Evolutionary conservation across 2,888 invertebrate genomes (phyloP).

Genomic region (Eumacrocentrus americanus): DNA sequence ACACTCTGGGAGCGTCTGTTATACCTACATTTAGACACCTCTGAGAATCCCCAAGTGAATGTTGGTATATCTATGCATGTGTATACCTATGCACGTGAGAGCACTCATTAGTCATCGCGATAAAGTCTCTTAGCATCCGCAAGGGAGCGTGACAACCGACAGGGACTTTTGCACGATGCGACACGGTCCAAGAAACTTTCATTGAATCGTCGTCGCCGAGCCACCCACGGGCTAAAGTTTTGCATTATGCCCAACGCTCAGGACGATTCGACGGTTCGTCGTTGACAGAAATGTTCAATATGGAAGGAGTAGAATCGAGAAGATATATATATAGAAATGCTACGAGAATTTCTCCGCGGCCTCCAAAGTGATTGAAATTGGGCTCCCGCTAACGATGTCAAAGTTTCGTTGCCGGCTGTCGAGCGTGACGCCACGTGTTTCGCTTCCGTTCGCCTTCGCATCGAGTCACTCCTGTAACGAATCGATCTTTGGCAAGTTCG

Average conservation of each 20-base stretch:
- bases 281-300: neutral
- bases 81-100: slow-evolving; percentile 40
- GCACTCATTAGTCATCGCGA: slow-evolving; percentile 56
- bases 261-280: slow-evolving; percentile 35
- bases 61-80: neutral
- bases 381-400: slow-evolving; percentile 36
- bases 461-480: slow-evolving; percentile 27
- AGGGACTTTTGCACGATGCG: slow-evolving; percentile 7
- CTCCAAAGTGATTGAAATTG: slow-evolving; percentile 21
- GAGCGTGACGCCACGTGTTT: slow-evolving; percentile 31
- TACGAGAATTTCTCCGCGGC: slow-evolving; percentile 12
- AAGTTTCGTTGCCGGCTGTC: slow-evolving; percentile 38
- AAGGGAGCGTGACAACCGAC: slow-evolving; percentile 7
- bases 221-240: slow-evolving; percentile 28
- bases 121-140: slow-evolving; percentile 40
- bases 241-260: slow-evolving; percentile 32
- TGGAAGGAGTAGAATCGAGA: slow-evolving; percentile 15
- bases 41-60: too few species aligned
- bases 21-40: too few species aligned
- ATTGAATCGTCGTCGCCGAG: slow-evolving; percentile 47
- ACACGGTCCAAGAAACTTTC: slow-evolving; percentile 54
- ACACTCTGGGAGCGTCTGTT: too few species aligned
- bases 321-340: slow-evolving; percentile 10
- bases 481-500: slow-evolving; percentile 33
- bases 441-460: slow-evolving; percentile 26